Evolutionary conservation across 2,113 vertebrate genomes (phyloP), one percentile per base, ranked within the genome.

Genomic region (Cettia cetti): DNA sequence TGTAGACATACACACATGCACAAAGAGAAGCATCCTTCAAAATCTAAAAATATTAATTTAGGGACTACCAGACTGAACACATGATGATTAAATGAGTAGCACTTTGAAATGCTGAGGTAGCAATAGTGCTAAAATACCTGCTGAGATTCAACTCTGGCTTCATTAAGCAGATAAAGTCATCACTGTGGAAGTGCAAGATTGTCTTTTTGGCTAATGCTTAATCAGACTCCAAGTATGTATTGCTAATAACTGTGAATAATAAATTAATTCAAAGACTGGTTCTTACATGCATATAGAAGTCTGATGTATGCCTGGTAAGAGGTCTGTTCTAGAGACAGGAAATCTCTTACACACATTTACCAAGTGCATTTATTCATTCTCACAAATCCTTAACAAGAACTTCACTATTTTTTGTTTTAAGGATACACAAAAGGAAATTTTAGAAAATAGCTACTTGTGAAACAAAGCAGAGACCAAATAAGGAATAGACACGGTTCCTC

Each of bases 221-320:
- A 95, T 86, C 71, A 94, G 64, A 44, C 23, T 93, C 88, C 64
- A 93, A 95, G 37, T 71, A 60, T 10, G 21, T 78, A 82, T 81
- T 82, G 35, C 82, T 90, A 96, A 80, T 80, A 94, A 90, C 52
- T 86, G 76, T 81, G 71, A 94, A 83, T 68, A 93, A 70, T 77
- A 92, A 88, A 86, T 91, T 81, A 86, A 86, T 64, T 70, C 60
- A 78, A 70, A 81, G 52, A 89, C 21, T 59, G 20, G 35, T 27
- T 65, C 37, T 69, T 28, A 78, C 33, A 65, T 20, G 26, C 19
- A 23, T 27, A 61, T 13, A 82, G 83, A 90, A 79, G 47, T 35
- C 18, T 57, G 50, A 52, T 50, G 28, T 72, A 76, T 33, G 28
- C 40, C 26, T 78, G 15, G 31, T 74, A 80, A 80, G 37, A 72